A percentile compares a stretch with the other conserved stretches of the same genome.
Conservation (phyloP, 2,113 vertebrate genomes). For the Leucopsar rothschildi region DNA sequence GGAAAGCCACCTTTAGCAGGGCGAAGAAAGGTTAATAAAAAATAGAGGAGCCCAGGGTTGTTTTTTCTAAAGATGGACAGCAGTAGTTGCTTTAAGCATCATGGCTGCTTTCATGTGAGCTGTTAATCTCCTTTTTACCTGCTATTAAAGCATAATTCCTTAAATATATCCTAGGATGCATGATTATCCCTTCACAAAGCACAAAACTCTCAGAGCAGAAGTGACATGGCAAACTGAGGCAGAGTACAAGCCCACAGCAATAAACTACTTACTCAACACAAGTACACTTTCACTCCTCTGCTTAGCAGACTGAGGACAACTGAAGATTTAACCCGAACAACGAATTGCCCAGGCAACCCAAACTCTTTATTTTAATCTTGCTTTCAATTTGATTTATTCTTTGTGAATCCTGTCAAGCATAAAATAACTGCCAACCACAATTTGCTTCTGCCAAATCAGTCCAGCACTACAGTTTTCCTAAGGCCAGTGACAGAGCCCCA, state of each 20-base stretch:
- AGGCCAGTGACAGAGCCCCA: neutral
- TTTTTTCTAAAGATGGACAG: neutral
- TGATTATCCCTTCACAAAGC: neutral
- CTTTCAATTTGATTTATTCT: neutral
- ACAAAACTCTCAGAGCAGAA: neutral
- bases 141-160: neutral
- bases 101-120: neutral
- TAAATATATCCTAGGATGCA: neutral
- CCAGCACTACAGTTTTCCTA: rapidly evolving
- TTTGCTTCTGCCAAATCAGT: neutral
- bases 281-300: rapidly evolving
- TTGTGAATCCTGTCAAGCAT: neutral
- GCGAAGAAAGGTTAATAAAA: neutral
- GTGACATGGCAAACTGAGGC: neutral
- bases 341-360: neutral
- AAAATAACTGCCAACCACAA: neutral
- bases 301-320: neutral
- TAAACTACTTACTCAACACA: neutral
- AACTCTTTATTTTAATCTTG: neutral
- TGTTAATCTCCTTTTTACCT: neutral
- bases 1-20: neutral
- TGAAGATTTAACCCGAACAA: neutral
- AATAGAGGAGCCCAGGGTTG: neutral
- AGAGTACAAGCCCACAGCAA: neutral
- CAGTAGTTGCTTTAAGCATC: neutral